Conservation (phyloP, 1,140 invertebrate species). For the Choristoneura fumiferana region DNA sequence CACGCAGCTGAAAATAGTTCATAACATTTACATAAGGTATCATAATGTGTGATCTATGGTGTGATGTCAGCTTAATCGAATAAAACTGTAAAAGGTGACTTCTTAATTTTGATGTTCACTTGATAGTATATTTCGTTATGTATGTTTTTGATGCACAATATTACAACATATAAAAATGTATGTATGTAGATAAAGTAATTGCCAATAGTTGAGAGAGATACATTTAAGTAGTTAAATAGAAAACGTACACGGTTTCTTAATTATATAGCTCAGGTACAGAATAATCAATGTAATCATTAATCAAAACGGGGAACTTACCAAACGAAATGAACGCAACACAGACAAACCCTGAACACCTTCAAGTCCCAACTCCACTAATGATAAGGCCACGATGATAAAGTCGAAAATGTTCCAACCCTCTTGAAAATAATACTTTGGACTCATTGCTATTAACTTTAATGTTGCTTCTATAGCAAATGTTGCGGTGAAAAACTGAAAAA, state of each 20-base stretch:
- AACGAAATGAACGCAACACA: slow-evolving; percentile 97
- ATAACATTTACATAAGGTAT: slow-evolving; percentile 54
- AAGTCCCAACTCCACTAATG: slow-evolving; percentile 94
- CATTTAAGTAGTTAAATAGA: too few species aligned
- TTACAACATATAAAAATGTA: too few species aligned
- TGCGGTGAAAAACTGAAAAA: slow-evolving; percentile 95
- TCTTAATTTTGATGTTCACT: too few species aligned
- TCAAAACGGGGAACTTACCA: slow-evolving; percentile 85
- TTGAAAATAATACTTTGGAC: slow-evolving; percentile 98
- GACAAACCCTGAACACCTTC: slow-evolving; percentile 97
- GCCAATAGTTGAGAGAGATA: too few species aligned
- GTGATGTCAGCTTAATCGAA: not conserved
- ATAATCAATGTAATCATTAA: slow-evolving; percentile 18
- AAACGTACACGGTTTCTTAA: too few species aligned
- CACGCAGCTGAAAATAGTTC: slow-evolving; percentile 90
- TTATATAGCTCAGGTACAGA: not conserved
- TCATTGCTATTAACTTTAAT: slow-evolving; percentile 97
- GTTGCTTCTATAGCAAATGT: slow-evolving; percentile 98
- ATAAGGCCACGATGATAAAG: slow-evolving; percentile 98
- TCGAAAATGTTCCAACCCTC: slow-evolving; percentile 99
- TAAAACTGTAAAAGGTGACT: too few species aligned
- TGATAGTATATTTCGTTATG: too few species aligned
- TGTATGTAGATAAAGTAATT: too few species aligned
- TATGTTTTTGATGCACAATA: too few species aligned
- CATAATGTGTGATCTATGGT: slow-evolving; percentile 5